Evolutionary conservation across 2,113 vertebrate genomes (phyloP), one percentile per base, ranked within the genome.

Genomic region (Meles meles): DNA sequence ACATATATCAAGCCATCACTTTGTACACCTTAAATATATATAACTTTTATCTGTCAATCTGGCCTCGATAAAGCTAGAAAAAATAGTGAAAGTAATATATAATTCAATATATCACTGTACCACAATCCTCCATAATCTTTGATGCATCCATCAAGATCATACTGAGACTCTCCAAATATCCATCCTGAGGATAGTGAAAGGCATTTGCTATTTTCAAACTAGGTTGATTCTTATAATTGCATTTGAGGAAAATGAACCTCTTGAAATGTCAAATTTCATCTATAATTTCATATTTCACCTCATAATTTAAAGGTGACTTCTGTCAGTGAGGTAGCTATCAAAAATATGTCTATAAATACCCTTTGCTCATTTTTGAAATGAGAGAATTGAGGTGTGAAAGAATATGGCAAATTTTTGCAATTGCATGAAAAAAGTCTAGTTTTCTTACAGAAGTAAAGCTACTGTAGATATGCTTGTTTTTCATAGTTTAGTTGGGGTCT

Each of bases 301-400:
- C 11, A 23, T 67, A 85, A 96, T 90, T 81, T 87, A 94, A 63
- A 90, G 84, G 34, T 96, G 39, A 92, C 81, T 76, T 94, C 91
- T 87, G 74, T 57, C 42, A 72, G 31, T 90, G 80, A 42, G 11
- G 3, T 83, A 61, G 37, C 72, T 67, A 81, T 81, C n/a, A 90
- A 93, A 92, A 94, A 65, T 20, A 77, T 12, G 8, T 59, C 29
- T 92, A 57, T 80, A 92, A 89, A 59, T 93, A 93, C 20, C 39
- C 11, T 65, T n/a, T 52, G 14, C 9, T 94, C 27, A 80, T 71
- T 94, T 90, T 31, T 81, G 31, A 95, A 95, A 79, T 10, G 11
- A 88, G 12, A 23, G 2, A 94, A 93, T 34, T 25, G 27, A 92
- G 39, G 2, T 95, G 2, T 93, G 42, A 94, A 52, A 85, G 39